Percentiles rank a stretch among this genome's conserved stretches.
These are phyloP conservation scores for Pipistrellus nathusii DNA, from an alignment of 2,797 vertebrate species.

Conservation along the genomic window DNA sequence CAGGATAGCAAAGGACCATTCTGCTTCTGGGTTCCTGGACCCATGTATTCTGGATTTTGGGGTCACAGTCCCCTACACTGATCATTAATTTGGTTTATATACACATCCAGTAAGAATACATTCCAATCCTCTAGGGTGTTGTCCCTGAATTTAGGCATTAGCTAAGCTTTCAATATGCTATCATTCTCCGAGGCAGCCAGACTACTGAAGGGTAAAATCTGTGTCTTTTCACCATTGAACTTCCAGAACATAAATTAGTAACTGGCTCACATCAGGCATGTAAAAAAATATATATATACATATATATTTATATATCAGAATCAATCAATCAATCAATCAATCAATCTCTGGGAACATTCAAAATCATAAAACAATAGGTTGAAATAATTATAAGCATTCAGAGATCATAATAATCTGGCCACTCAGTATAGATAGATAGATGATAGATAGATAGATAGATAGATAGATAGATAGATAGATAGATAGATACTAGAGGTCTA, in stretches of 20 bases:
- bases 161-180: neutral
- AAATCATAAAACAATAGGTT: slow-evolving; percentile 11
- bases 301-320: neutral
- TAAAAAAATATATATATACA: neutral
- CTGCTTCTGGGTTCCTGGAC: neutral
- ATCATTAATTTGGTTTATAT: neutral
- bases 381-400: slow-evolving; percentile 23
- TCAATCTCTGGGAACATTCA: neutral
- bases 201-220: neutral
- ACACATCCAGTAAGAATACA: neutral
- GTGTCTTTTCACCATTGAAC: neutral
- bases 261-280: neutral
- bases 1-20: neutral
- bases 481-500: no score
- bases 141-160: neutral
- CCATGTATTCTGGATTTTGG: neutral
- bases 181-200: neutral
- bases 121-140: neutral
- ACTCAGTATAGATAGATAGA: no score
- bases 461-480: no score
- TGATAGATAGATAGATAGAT: no score
- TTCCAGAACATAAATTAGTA: neutral
- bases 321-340: neutral
- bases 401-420: no score
- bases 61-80: neutral